Evolutionary conservation across 2,797 vertebrate genomes (phyloP), one percentile per base, ranked within the genome.

Genomic region (Limosa lapponica): DNA sequence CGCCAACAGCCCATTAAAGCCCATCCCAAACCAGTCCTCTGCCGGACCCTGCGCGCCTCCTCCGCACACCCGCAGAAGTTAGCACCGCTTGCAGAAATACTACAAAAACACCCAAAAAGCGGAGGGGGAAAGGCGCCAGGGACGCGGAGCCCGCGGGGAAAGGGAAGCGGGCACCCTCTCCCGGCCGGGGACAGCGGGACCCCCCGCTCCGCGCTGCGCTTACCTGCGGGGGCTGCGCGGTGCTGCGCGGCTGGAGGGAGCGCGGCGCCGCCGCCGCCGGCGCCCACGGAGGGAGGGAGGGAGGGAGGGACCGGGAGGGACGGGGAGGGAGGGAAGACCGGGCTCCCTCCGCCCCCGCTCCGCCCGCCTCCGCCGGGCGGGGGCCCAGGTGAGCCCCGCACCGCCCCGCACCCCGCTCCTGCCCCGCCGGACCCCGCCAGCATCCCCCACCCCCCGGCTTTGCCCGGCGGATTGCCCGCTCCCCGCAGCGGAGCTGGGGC

Each of bases 201-300:
- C 48, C 66, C 22, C 6, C 9, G n/a, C 57, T 34, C 49, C 30
- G 61, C 71, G 48, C 69, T 62, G 89, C 72, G 43, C 94, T 92
- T 94, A 93, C 94, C 94, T 93, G 94, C 58, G 85, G 89, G 88
- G 75, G 66, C 39, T 88, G 73, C 78, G 65, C 78, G 65, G 66
- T 32, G 67, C 48, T 82, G 48, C 79, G 82, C 91, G 59, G 87
- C 34, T 73, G 55, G 74, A 85, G 44, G 82, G 83, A 90, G 74
- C 84, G 80, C 88, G 74, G 87, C 78, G 62, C 86, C 80, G 88
- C 90, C 61, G 48, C 78, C 82, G 86, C 82, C 87, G 90, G 90
- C 87, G 82, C 90, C 65, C 82, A 70, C 72, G 3, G 59, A 58
- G 75, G 34, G 55, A 54, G 46, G 85, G 46, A 30, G 17, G 39